Conservation (phyloP, 2,113 vertebrate genomes). For the Orientallactaga bullata region DNA sequence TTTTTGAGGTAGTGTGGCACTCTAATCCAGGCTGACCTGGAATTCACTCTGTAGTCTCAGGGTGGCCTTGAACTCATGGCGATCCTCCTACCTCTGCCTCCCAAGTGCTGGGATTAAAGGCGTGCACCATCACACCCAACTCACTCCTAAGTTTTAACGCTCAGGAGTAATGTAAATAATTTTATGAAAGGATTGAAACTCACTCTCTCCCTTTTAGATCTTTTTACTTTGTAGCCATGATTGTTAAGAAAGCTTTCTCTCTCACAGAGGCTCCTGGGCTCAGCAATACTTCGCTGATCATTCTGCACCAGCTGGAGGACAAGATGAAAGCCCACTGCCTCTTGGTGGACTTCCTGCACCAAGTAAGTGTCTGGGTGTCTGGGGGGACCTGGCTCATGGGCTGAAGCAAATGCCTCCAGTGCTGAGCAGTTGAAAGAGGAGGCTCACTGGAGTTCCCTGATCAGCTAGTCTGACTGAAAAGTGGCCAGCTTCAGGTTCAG, state of each 20-base stretch:
- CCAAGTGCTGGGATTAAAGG: too few species aligned
- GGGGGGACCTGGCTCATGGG: neutral
- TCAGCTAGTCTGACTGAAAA: too few species aligned
- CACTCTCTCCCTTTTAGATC: neutral
- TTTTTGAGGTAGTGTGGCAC: too few species aligned
- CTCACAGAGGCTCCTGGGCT: conserved; percentile 93
- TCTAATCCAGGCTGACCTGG: too few species aligned
- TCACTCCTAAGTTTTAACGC: neutral
- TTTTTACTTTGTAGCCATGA: neutral
- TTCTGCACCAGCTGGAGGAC: conserved; percentile 98
- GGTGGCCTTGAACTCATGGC: too few species aligned
- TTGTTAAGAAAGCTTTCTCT: neutral
- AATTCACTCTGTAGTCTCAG: too few species aligned
- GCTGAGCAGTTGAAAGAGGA: too few species aligned
- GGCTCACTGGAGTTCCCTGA: too few species aligned
- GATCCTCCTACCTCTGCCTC: too few species aligned
- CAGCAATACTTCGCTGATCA: conserved; percentile 95
- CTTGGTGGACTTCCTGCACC: conserved; percentile 96
- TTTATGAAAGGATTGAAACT: neutral
- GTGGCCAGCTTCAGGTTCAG: too few species aligned
- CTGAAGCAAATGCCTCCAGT: neutral
- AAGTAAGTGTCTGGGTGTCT: conserved; percentile 85
- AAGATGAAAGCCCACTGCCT: conserved; percentile 98
- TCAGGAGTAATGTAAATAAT: neutral
- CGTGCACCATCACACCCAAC: too few species aligned